Evolutionary conservation across 2,888 invertebrate genomes (phyloP).

Genomic region (Drosophila koepferae): DNA sequence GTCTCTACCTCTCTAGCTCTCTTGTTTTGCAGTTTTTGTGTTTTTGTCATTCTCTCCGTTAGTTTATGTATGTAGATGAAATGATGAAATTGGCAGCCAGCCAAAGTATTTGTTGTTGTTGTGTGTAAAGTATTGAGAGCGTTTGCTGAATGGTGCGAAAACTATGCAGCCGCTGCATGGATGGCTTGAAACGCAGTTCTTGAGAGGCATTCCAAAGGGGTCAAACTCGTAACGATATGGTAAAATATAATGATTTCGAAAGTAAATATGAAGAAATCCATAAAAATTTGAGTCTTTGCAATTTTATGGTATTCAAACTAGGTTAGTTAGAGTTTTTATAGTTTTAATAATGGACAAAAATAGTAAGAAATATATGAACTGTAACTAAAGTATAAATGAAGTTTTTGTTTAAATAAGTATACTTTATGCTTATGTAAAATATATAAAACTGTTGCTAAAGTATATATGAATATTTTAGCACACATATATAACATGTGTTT

Average conservation of each 20-base stretch:
- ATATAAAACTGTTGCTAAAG: not conserved
- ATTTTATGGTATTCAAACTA: not conserved
- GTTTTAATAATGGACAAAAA: not conserved
- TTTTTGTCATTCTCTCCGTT: conserved; percentile 29
- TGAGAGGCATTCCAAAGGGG: conserved; percentile 19
- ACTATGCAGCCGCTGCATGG: conserved; percentile 20
- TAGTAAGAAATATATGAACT: not conserved
- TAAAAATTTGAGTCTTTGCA: not conserved
- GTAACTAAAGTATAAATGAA: not conserved
- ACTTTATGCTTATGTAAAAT: not conserved
- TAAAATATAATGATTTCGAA: conserved; percentile 5
- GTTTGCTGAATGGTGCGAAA: conserved; percentile 19
- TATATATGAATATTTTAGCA: not conserved
- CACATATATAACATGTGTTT: not conserved
- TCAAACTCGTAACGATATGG: conserved; percentile 8
- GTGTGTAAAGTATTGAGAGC: conserved; percentile 42
- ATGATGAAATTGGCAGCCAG: conserved; percentile 54
- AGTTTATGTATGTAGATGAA: conserved; percentile 29
- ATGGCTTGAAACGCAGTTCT: conserved; percentile 10
- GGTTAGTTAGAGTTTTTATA: not conserved
- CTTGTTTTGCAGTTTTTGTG: not conserved
- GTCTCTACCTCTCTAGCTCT: not conserved
- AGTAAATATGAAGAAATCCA: conserved; percentile 12
- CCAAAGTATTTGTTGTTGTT: conserved; percentile 35
- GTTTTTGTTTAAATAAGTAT: too few relatives aligned